A percentile compares a stretch with the other conserved stretches of the same genome.
Evolutionary conservation across 2,113 vertebrate genomes (phyloP).

Genomic region (Bubalus kerabau): DNA sequence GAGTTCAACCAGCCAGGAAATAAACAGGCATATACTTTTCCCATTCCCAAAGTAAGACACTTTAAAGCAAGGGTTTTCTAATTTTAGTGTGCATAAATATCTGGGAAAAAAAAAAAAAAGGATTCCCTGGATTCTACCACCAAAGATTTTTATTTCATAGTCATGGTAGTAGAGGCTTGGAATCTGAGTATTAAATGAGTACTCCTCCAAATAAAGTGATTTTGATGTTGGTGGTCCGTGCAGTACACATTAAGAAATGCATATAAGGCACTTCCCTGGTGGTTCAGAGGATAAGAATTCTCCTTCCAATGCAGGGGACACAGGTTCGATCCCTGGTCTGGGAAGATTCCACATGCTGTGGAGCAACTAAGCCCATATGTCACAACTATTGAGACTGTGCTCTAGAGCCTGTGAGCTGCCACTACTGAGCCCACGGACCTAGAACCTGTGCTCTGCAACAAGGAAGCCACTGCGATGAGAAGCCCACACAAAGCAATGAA

Average conservation of each 20-base stretch:
- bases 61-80: background rate
- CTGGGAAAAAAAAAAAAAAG: background rate
- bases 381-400: background rate
- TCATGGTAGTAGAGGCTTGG: background rate
- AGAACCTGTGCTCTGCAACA: accelerated
- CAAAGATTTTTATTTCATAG: background rate
- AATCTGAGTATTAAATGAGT: background rate
- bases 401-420: background rate
- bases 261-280: background rate
- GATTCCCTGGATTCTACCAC: background rate
- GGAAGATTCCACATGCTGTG: background rate
- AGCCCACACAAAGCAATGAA: background rate
- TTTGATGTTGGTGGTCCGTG: background rate
- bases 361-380: background rate
- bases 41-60: background rate
- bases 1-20: background rate
- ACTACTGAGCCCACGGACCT: accelerated
- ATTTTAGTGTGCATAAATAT: background rate
- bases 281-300: background rate
- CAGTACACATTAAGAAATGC: background rate
- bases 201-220: background rate
- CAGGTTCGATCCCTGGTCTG: background rate
- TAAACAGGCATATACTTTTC: background rate
- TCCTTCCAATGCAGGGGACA: background rate
- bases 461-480: background rate